Evolutionary conservation across 2,113 vertebrate species (phyloP).

Genomic region (Lutjanus erythropterus): DNA sequence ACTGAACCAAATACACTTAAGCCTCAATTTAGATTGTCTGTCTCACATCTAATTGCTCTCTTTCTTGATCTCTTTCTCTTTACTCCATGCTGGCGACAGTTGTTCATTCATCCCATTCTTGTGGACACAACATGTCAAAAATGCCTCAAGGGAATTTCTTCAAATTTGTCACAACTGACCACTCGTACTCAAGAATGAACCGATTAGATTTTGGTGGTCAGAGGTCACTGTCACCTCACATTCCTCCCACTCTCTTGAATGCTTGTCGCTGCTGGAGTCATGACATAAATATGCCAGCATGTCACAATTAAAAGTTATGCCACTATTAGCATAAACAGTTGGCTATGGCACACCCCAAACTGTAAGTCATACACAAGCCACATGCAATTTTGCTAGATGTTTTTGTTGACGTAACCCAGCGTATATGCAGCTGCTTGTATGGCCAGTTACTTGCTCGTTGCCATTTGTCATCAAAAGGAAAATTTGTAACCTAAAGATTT

Average conservation of each 20-base stretch:
- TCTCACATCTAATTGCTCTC: neutral
- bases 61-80: neutral
- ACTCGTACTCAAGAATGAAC: too few relatives aligned
- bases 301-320: neutral
- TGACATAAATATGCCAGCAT: neutral
- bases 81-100: too few relatives aligned
- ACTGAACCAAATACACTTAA: neutral
- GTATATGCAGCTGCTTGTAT: neutral
- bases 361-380: neutral
- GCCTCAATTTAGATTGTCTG: too few relatives aligned
- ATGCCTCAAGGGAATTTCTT: too few relatives aligned
- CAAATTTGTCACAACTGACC: too few relatives aligned
- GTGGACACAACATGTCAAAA: too few relatives aligned
- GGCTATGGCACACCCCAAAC: neutral
- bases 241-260: neutral
- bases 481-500: neutral
- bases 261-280: neutral
- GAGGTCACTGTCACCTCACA: too few relatives aligned
- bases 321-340: neutral
- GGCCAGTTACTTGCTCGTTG: neutral
- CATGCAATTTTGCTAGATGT: neutral
- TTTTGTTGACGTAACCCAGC: neutral
- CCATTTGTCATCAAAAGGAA: neutral
- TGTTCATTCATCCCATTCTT: too few relatives aligned
- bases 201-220: too few relatives aligned